Evolutionary conservation across 2,113 vertebrate species (phyloP), one percentile per base, ranked within the genome.

Genomic region (Cygnus atratus): DNA sequence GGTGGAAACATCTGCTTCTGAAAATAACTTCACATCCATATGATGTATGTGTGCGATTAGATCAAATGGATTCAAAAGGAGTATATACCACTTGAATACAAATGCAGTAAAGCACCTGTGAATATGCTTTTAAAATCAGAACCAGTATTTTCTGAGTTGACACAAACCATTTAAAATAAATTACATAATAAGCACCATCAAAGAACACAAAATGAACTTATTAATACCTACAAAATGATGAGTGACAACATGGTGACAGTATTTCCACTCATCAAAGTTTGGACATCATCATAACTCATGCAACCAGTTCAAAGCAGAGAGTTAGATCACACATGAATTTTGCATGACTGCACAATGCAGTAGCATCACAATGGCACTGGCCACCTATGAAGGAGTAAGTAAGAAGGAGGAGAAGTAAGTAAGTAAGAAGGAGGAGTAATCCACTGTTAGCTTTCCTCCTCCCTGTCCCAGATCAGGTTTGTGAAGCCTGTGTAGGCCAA

Each of bases 91-190:
- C 70, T 71, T 67, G 77, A 95, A 94, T 93, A 84, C 20, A 72
- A 84, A 94, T 79, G 70, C 18, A 58, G 48, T 8, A 88, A 87
- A 81, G 58, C 55, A 93, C 76, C 80, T 78, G 76, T 66, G 70
- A 93, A 94, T 81, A 84, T 10, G 31, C 50, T 76, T 88, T 84
- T 88, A 1, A 84, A 88, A 92, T 58, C 70, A 88, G 52, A 81
- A 81, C 24, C 35, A 24, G 39, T 57, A 81, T 88, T 96, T 88
- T 94, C 58, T 82, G 83, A 94, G 55, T 57, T 72, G 61, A 90
- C 90, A 87, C 9, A 65, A 95, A 68, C 12, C 24, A 76, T 52
- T 88, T 87, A 88, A 96, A 94, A 92, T 75, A 78, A 94, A 87
- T 88, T 72, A 66, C 62, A 79, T 94, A 92, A 90, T 84, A 88